Percentiles rank a stretch among this genome's conserved stretches.
These are phyloP conservation scores for Aurelia aurita complex sp. Pacific DNA, from an alignment of 30 jellyfish, hydroid and myxozoan genomes.

Conservation along the genomic window DNA sequence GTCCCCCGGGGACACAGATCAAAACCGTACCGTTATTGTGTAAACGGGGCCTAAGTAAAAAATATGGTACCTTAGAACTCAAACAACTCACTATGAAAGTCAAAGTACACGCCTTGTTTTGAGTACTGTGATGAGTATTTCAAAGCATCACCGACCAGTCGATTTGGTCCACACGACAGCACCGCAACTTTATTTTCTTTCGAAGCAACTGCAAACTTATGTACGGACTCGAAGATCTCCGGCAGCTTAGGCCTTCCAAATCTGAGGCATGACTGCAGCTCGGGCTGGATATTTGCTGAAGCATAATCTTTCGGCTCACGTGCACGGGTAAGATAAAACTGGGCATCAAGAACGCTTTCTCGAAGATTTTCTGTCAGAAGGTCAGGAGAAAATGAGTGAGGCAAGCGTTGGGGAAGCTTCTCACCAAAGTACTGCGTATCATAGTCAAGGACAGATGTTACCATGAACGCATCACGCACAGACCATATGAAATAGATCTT, in stretches of 20 bases:
- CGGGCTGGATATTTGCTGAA: slow-evolving; percentile 66
- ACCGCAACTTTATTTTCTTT: slow-evolving; percentile 67
- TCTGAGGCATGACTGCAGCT: slow-evolving; percentile 61
- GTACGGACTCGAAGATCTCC: slow-evolving; percentile 47
- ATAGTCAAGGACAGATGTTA: slow-evolving; percentile 65
- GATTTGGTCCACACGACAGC: slow-evolving; percentile 67
- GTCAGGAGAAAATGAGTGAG: slow-evolving; percentile 72
- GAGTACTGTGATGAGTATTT: slow-evolving; percentile 37
- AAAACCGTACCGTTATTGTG: too few relatives aligned
- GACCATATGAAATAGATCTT: slow-evolving; percentile 75
- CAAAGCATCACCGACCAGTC: slow-evolving; percentile 69
- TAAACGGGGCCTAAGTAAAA: too few relatives aligned
- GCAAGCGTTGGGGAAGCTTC: slow-evolving; percentile 34
- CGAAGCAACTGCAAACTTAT: slow-evolving; percentile 36
- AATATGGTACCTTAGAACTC: slow-evolving; percentile 29
- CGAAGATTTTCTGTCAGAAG: slow-evolving; percentile 36
- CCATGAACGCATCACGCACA: slow-evolving; percentile 74
- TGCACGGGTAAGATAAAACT: slow-evolving; percentile 73
- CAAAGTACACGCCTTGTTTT: slow-evolving; percentile 51
- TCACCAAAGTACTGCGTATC: slow-evolving; percentile 61
- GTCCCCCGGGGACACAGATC: too few relatives aligned
- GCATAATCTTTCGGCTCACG: slow-evolving; percentile 63
- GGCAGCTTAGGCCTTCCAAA: slow-evolving; percentile 82
- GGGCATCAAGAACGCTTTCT: slow-evolving; percentile 61
- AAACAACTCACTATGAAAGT: slow-evolving; percentile 68